Evolutionary conservation across 2,797 vertebrate genomes (phyloP).

Genomic region (Adrianichthys oophorus): DNA sequence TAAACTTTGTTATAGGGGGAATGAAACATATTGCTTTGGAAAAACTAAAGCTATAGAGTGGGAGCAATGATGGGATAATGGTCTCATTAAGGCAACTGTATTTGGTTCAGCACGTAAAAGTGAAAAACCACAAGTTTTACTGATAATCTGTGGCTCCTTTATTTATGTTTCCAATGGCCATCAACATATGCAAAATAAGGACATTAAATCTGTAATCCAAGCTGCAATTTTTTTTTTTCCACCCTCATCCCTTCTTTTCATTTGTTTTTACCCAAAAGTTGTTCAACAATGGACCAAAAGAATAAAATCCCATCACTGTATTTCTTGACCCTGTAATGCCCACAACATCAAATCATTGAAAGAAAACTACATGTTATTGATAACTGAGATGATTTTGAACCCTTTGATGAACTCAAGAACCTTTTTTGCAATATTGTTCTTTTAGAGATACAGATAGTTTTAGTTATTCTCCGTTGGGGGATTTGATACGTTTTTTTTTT

Average conservation of each 20-base stretch:
- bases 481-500: no score
- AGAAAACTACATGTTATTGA: no score
- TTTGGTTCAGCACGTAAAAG: background rate
- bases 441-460: no score
- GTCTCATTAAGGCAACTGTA: conserved; percentile 21
- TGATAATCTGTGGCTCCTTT: conserved; percentile 1
- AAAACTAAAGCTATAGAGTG: conserved; percentile 11
- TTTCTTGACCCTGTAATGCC: no score
- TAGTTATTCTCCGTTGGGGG: no score
- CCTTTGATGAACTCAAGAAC: no score
- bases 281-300: no score
- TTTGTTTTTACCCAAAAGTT: background rate
- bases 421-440: no score
- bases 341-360: no score
- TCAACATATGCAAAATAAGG: background rate
- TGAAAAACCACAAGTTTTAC: background rate
- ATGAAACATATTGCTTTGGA: conserved; percentile 7
- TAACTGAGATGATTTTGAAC: no score
- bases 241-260: background rate
- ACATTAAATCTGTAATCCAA: background rate
- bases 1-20: conserved; percentile 13
- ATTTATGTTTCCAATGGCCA: background rate
- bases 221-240: background rate
- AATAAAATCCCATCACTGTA: no score
- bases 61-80: background rate